These are phyloP conservation scores for Philopotamus ludificatus DNA, from an alignment of 1,140 invertebrate species.

Conservation along the genomic window DNA sequence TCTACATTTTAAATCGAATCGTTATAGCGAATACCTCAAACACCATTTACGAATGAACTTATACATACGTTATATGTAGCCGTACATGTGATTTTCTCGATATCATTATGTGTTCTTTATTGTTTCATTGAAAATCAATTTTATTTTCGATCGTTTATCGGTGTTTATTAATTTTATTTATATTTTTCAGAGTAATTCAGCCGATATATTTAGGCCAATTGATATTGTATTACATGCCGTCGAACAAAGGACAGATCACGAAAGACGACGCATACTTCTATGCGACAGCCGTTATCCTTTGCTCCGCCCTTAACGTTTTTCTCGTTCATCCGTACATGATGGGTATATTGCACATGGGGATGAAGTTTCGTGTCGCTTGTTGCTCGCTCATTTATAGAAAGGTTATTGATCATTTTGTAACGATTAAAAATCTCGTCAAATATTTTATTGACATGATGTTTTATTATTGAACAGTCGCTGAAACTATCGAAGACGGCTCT, in stretches of 20 bases:
- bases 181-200: conserved; percentile 67
- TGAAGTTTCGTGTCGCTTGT: conserved; percentile 76
- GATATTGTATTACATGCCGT: conserved; percentile 66
- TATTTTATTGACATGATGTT: conserved; percentile 11
- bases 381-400: conserved; percentile 82
- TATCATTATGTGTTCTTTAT: background rate
- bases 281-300: conserved; percentile 66
- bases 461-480: conserved; percentile 58
- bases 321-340: conserved; percentile 79
- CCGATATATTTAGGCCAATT: conserved; percentile 72
- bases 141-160: too few relatives aligned
- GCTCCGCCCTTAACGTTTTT: conserved; percentile 68
- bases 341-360: conserved; percentile 69
- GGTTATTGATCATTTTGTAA: conserved; percentile 50
- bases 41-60: too few relatives aligned
- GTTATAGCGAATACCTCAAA: too few relatives aligned
- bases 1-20: too few relatives aligned
- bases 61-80: too few relatives aligned
- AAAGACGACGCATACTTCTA: conserved; percentile 64
- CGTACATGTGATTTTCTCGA: background rate
- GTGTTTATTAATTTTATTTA: too few relatives aligned
- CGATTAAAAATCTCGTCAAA: background rate
- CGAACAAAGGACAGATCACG: conserved; percentile 48
- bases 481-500: conserved; percentile 69
- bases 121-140: too few relatives aligned